Percentiles rank a stretch among this genome's conserved stretches.
Evolutionary conservation across 1,140 invertebrate species (phyloP).

Genomic region (Ips typographus): DNA sequence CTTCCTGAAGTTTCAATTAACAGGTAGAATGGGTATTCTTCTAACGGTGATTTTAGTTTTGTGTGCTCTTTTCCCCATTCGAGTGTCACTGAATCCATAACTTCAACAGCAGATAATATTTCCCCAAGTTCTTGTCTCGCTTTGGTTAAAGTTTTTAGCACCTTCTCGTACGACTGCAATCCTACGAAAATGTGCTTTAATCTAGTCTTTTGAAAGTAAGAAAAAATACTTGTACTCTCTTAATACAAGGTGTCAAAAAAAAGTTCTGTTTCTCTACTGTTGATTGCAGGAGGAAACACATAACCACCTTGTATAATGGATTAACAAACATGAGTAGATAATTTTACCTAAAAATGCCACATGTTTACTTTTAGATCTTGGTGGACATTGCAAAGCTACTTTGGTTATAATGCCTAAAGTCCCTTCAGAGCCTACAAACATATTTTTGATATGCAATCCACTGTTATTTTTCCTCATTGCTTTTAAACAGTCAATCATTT

Average conservation of each 20-base stretch:
- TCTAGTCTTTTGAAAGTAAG: background rate
- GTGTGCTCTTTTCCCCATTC: constrained; percentile 62
- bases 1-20: constrained; percentile 89
- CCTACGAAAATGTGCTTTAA: constrained; percentile 55
- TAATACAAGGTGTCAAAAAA: too few relatives aligned
- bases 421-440: constrained; percentile 97
- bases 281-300: too few relatives aligned
- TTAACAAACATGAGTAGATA: too few relatives aligned
- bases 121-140: constrained; percentile 78
- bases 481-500: constrained; percentile 81
- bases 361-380: constrained; percentile 73
- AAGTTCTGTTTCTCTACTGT: too few relatives aligned
- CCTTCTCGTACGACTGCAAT: constrained; percentile 71
- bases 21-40: constrained; percentile 81
- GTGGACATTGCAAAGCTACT: constrained; percentile 85
- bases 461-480: constrained; percentile 96
- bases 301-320: too few relatives aligned
- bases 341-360: constrained; percentile 82
- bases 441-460: constrained; percentile 92
- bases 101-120: constrained; percentile 91
- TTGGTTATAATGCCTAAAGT: constrained; percentile 94
- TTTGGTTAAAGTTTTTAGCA: constrained; percentile 72
- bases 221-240: constrained; percentile 1
- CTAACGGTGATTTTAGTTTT: constrained; percentile 61
- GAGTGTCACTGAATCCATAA: constrained; percentile 77